These are phyloP conservation scores for Catharus bicknelli DNA, from an alignment of 2,113 vertebrate genomes.

Conservation along the genomic window DNA sequence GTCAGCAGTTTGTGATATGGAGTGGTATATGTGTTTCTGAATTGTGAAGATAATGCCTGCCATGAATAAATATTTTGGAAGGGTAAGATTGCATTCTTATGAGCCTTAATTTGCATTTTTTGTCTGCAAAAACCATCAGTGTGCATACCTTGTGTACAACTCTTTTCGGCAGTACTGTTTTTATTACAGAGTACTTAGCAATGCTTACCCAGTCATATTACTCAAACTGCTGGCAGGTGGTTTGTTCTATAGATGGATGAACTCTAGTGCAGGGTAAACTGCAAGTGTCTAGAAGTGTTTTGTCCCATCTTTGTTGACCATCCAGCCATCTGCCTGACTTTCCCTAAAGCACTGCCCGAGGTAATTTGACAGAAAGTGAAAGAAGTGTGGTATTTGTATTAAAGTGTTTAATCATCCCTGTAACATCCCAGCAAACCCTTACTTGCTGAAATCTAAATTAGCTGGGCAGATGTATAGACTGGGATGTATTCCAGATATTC, in stretches of 20 bases:
- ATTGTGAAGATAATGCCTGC: conserved; percentile 22
- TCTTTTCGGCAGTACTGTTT: neutral
- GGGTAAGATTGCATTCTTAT: conserved; percentile 9
- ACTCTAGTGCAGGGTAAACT: neutral
- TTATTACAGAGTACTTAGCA: conserved; percentile 3
- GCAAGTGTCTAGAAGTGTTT: neutral
- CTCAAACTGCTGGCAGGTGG: neutral
- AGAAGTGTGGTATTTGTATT: neutral
- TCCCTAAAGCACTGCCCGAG: neutral
- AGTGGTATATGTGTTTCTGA: neutral
- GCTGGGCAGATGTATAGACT: neutral
- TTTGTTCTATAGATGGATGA: conserved; percentile 21
- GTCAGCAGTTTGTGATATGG: conserved; percentile 37
- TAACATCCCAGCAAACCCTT: neutral
- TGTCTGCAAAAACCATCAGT: neutral
- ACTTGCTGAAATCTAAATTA: neutral
- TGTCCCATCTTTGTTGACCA: neutral
- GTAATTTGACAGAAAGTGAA: neutral
- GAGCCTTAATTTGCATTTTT: conserved; percentile 6
- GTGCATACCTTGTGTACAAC: neutral
- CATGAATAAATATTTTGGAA: conserved; percentile 55
- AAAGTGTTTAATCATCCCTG: neutral
- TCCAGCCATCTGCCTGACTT: conserved; percentile 4
- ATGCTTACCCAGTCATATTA: neutral
- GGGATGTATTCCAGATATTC: conserved; percentile 4